Base-by-base conservation (phyloP, 2,113 vertebrate genomes). In the Urocitellus parryii region DNA sequence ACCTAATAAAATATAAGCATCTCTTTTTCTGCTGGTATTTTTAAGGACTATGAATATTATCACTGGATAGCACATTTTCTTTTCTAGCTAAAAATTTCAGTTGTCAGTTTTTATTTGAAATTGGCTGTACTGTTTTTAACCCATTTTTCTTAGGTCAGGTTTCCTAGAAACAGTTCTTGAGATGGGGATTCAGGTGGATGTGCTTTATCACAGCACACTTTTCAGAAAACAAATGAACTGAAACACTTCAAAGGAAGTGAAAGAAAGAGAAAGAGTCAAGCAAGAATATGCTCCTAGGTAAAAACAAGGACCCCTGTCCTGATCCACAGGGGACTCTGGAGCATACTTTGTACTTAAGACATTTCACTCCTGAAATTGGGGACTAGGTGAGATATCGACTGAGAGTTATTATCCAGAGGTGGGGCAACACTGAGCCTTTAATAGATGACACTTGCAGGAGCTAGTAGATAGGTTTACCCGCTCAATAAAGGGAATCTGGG, bases 1-100 rank as follows among this genome's bases (percentile, higher is more conserved):
- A 92, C 93, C 81, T 97, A 96, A 96, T 94, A 92, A 98, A 96
- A 94, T 51, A 91, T 17, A 87, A 96, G 53, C 39, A 51, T 89
- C 85, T 56, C 74, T 85, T 93, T 96, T 78, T 51, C 90, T 83
- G 51, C 68, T 45, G 78, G 16, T 63, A 53, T 72, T 56, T 32
- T 91, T 80, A 63, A 96, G 73, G 45, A 48, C 89, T 87, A 65
- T 76, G 39, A 68, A 73, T 94, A 68, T 84, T 79, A 51, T 93
- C 65, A 34, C 16, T 51, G 8, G 45, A 5, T 14, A 76, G 51
- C 80, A 53, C 72, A 9, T 95, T 96, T n/a, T 96, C 79, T 97
- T 83, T 90, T 92, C 70, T 90, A n/a, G 17, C 20, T 82, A 74
- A 96, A 91, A 85, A 14, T 83, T 27, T 89, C 32, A 37, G 10